phyloP scores from a whole-genome alignment of 2,797 vertebrate species.

The Mastacembelus armatus region DNA sequence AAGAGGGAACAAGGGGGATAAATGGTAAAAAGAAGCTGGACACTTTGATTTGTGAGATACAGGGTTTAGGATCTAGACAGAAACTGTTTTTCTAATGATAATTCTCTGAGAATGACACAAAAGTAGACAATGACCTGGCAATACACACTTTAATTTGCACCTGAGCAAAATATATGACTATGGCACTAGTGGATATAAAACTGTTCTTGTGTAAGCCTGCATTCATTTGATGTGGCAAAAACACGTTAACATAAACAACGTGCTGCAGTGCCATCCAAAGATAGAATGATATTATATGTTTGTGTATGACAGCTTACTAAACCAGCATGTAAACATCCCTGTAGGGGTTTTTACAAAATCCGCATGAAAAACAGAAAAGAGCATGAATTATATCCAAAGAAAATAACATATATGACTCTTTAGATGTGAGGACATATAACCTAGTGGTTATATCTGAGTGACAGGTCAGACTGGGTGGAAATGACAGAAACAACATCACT shows the following conservation, averaged over 20 bases:
- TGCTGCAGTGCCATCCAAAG: neutral
- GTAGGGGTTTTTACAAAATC: no score
- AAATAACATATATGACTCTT: no score
- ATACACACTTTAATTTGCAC: conserved; percentile 3
- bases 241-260: neutral
- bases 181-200: neutral
- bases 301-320: no score
- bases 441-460: neutral
- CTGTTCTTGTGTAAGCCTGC: neutral
- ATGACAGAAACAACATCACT: conserved; percentile 17
- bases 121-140: neutral
- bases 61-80: conserved; percentile 8
- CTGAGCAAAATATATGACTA: neutral
- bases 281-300: neutral
- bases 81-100: conserved; percentile 6
- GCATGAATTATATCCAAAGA: no score
- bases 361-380: no score
- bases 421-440: no score
- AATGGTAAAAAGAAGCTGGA: conserved; percentile 17
- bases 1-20: conserved; percentile 12
- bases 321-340: no score
- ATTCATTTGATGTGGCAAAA: neutral
- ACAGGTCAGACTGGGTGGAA: conserved; percentile 6
- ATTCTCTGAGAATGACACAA: neutral
- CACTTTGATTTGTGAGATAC: conserved; percentile 18